These are phyloP conservation scores for Holacanthella duospinosa DNA, from an alignment of 2,888 invertebrate genomes.

Conservation along the genomic window DNA sequence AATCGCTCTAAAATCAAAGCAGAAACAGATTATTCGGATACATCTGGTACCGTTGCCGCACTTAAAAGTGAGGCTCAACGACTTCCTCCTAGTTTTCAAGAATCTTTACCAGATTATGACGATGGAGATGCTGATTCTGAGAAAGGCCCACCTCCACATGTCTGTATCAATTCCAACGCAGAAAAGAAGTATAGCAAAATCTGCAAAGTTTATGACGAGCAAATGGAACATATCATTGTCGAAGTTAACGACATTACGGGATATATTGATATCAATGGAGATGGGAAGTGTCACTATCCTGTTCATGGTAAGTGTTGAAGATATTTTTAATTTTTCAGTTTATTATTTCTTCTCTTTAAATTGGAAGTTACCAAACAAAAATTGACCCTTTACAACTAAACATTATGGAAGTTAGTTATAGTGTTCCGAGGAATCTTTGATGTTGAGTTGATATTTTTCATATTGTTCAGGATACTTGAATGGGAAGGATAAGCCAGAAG, in stretches of 20 bases:
- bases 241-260: constrained; percentile 27
- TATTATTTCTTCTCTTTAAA: neutral
- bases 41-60: too few relatives aligned
- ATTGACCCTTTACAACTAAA: neutral
- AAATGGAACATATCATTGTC: constrained; percentile 28
- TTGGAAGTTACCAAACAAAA: neutral
- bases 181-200: constrained; percentile 4
- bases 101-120: neutral
- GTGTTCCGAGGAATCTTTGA: neutral
- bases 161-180: constrained; percentile 20
- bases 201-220: constrained; percentile 31
- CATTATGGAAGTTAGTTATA: too few relatives aligned
- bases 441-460: constrained; percentile 3
- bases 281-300: constrained; percentile 34
- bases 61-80: too few relatives aligned
- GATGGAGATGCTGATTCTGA: neutral
- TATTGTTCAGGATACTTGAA: constrained; percentile 18
- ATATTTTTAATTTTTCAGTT: neutral
- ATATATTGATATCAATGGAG: constrained; percentile 20
- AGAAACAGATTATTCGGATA: neutral
- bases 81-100: too few relatives aligned
- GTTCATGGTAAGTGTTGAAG: constrained; percentile 25
- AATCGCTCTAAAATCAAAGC: neutral
- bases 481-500: constrained; percentile 4
- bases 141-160: constrained; percentile 21